These are phyloP conservation scores for Pao palembangensis DNA, from an alignment of 2,113 vertebrate species.

Conservation along the genomic window DNA sequence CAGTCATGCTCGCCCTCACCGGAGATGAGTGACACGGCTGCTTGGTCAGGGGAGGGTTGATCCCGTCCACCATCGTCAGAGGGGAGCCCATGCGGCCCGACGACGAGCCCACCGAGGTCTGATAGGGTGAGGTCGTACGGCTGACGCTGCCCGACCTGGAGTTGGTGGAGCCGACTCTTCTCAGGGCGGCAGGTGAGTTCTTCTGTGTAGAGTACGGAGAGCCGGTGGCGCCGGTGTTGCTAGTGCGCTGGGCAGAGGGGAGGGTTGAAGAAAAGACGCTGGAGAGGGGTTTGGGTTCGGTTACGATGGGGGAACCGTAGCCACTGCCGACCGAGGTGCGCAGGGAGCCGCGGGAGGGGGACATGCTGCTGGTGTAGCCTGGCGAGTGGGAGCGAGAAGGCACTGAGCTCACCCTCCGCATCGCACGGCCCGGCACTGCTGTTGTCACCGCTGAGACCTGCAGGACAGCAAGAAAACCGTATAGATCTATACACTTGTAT, in stretches of 20 bases:
- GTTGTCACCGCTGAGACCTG: slow-evolving; percentile 69
- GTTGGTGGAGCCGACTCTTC: slow-evolving; percentile 79
- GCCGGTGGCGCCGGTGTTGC: slow-evolving; percentile 22
- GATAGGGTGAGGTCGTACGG: slow-evolving; percentile 78
- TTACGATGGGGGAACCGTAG: slow-evolving; percentile 83
- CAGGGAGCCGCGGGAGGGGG: slow-evolving; percentile 88
- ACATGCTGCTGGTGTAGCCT: slow-evolving; percentile 82
- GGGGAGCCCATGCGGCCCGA: slow-evolving; percentile 82
- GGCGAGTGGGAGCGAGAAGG: slow-evolving; percentile 94
- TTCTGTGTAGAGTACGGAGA: slow-evolving; percentile 82
- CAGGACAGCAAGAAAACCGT: not conserved
- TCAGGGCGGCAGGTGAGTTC: slow-evolving; percentile 82
- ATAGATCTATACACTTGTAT: slow-evolving; percentile 1
- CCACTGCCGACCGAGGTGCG: slow-evolving; percentile 81
- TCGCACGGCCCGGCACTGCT: slow-evolving; percentile 76
- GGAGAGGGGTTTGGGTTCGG: slow-evolving; percentile 81
- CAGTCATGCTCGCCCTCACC: slow-evolving; percentile 85
- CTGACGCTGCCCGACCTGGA: slow-evolving; percentile 73
- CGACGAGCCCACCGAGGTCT: slow-evolving; percentile 55
- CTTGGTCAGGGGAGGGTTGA: slow-evolving; percentile 78
- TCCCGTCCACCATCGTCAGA: slow-evolving; percentile 76
- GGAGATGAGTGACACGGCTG: slow-evolving; percentile 78
- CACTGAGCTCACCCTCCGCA: slow-evolving; percentile 93
- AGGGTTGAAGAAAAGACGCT: slow-evolving; percentile 84
- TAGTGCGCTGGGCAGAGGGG: slow-evolving; percentile 78